Evolutionary conservation across 2,797 vertebrate species (phyloP).

Genomic region (Cossypha heuglini): DNA sequence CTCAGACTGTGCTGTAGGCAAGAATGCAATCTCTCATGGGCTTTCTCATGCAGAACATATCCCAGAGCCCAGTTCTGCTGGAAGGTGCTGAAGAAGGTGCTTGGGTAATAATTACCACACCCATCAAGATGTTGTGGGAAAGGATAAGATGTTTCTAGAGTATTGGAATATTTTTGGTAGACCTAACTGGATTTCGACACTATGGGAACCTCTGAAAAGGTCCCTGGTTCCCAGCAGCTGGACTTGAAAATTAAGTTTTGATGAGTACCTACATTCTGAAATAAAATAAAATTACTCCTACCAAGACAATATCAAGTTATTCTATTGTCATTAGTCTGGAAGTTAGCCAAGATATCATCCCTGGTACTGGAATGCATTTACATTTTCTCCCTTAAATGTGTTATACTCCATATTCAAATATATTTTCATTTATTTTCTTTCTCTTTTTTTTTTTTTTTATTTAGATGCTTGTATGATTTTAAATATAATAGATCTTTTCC

Average conservation of each 20-base stretch:
- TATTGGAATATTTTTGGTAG: not conserved
- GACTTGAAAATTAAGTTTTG: not conserved
- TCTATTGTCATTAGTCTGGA: not conserved
- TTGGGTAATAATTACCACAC: not conserved
- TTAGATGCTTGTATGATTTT: not conserved
- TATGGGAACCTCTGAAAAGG: not conserved
- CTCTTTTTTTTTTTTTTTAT: not conserved
- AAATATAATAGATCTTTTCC: not conserved
- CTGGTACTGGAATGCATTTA: not conserved
- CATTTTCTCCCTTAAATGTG: not conserved
- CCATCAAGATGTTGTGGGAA: not conserved
- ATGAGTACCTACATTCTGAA: not conserved
- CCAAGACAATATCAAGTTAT: not conserved
- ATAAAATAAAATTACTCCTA: not conserved
- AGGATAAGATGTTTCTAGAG: not conserved
- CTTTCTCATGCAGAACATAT: rapidly evolving
- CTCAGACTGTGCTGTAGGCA: not conserved
- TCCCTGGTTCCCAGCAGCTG: not conserved
- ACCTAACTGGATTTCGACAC: not conserved
- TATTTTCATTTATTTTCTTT: not conserved
- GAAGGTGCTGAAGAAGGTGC: not conserved
- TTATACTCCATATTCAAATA: not conserved
- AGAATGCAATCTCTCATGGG: not conserved
- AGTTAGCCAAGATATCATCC: not conserved
- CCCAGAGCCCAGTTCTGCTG: not conserved